phyloP scores from a whole-genome alignment of 2,888 invertebrate genomes.

The Drosophila demipolita region DNA sequence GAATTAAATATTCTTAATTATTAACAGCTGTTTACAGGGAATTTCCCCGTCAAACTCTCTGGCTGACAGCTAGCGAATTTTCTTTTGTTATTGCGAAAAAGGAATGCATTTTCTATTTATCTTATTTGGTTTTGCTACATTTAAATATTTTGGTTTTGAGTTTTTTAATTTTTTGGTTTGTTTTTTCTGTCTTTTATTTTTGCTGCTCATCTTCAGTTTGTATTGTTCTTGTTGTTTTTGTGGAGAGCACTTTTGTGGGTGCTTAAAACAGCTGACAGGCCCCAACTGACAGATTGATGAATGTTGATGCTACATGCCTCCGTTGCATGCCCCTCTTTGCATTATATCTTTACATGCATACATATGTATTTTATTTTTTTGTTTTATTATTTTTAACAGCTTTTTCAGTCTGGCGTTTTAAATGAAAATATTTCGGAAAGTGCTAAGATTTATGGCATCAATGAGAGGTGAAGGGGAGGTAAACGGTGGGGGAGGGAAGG shows the following conservation, averaged over 20 bases:
- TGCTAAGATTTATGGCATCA: conserved; percentile 64
- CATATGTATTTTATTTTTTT: conserved; percentile 17
- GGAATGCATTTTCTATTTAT: conserved; percentile 36
- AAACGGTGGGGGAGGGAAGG: not conserved
- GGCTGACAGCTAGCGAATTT: not conserved
- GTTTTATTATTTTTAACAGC: conserved; percentile 30
- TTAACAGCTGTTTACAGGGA: not conserved
- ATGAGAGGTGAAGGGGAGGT: not conserved
- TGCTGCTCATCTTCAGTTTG: conserved; percentile 53
- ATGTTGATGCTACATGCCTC: conserved; percentile 68
- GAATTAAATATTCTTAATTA: not conserved
- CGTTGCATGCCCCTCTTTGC: conserved; percentile 55
- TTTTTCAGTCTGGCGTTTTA: conserved; percentile 62
- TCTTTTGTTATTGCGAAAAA: not conserved
- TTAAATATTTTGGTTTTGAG: conserved; percentile 49
- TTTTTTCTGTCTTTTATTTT: conserved; percentile 12
- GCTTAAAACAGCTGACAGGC: conserved; percentile 82
- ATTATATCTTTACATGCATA: conserved; percentile 6
- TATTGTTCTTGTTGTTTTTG: conserved; percentile 53
- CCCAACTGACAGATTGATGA: conserved; percentile 81
- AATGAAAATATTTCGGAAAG: conserved; percentile 77
- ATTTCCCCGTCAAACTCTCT: not conserved
- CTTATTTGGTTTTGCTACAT: conserved; percentile 33
- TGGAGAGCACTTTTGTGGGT: conserved; percentile 79
- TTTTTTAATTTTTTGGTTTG: conserved; percentile 17